phyloP scores from a whole-genome alignment of 2,797 vertebrate genomes.

The Helarctos malayanus region DNA sequence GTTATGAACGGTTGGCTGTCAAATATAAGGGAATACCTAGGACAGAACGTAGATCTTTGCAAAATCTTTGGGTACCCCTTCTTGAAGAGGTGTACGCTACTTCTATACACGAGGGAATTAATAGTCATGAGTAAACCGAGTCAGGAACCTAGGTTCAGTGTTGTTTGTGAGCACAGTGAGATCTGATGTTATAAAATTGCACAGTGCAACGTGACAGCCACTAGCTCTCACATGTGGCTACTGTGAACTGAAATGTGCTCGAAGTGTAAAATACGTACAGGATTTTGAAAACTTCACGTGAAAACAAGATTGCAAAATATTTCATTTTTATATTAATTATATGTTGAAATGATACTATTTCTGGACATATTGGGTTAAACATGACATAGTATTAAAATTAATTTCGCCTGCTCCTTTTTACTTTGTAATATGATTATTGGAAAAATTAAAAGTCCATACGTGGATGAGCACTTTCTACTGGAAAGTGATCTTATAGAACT shows the following conservation, averaged over 20 bases:
- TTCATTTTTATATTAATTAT: background rate
- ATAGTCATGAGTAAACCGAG: background rate
- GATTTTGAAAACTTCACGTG: background rate
- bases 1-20: slow-evolving; percentile 6
- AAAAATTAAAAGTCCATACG: background rate
- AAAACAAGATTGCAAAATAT: slow-evolving; percentile 25
- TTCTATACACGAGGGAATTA: slow-evolving; percentile 8
- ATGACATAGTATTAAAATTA: background rate
- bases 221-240: background rate
- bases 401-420: background rate
- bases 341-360: background rate
- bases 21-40: slow-evolving; percentile 56
- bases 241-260: background rate
- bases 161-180: background rate
- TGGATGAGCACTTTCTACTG: background rate
- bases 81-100: background rate
- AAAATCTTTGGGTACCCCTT: slow-evolving; percentile 56
- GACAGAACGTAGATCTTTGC: slow-evolving; percentile 11
- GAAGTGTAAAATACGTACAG: background rate
- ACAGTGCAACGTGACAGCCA: background rate
- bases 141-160: slow-evolving; percentile 26
- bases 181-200: background rate
- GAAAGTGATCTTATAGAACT: background rate
- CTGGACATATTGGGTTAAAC: background rate
- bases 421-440: background rate